Evolutionary conservation across 1,140 invertebrate genomes (phyloP), one percentile per base, ranked within the genome.

Genomic region (Bombus terrestris): DNA sequence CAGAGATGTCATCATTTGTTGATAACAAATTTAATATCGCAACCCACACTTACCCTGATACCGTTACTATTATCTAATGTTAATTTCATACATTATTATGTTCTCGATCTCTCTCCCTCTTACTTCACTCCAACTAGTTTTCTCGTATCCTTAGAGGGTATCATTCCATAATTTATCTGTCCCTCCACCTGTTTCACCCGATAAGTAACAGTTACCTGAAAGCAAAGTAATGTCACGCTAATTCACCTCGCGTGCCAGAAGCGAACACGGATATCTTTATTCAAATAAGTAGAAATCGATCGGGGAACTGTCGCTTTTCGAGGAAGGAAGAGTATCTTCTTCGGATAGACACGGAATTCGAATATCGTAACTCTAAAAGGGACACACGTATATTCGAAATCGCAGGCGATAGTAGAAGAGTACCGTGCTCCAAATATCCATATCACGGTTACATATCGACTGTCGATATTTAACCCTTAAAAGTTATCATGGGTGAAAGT

Each of bases 241-340:
- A 78, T 69, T 69, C 10, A 15, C 15, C 3, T 22, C 73, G 28
- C 12, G 32, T 28, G n/a, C 3, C 41, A 25, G 35, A 69, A 84
- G 47, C 35, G 62, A 68, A 37, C 75, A 8, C 5, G n/a, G 9
- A 47, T 53, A 39, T 80, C 13, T 37, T 39, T 78, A 84, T 84
- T 79, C 64, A 84, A 84, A 84, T 79, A 18, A 84, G 82, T 71
- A 84, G 82, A 84, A 84, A 84, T 71, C 75, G 75, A 69, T 53
- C 1, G 41, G n/a, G 28, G 37, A 47, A 64, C 39, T 79, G 28
- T 84, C 83, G 53, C 83, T 69, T 83, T 69, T 78, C 47, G 37
- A 57, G 32, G 15, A 43, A 22, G 10, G 32, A 35, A 43, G 18
- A 43, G 62, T 66, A 66, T 68, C 43, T 12, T 76, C 81, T 4